These are phyloP conservation scores for Patella vulgata DNA, from an alignment of 1,140 invertebrate genomes.

Conservation along the genomic window DNA sequence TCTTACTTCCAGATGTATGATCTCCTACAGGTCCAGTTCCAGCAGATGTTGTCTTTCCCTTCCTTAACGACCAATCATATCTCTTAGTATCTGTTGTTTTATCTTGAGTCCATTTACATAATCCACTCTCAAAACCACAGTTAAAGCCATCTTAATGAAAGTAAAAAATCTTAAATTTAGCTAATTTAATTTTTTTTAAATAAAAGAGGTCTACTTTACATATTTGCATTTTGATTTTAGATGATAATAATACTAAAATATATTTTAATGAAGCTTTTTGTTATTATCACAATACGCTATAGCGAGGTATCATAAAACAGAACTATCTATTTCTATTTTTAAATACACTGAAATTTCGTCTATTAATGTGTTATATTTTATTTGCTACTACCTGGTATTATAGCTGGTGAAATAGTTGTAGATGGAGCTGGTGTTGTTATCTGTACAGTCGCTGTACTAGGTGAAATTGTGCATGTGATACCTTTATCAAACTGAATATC, in stretches of 20 bases:
- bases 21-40: constrained; percentile 68
- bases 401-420: neutral
- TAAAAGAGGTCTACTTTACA: no score
- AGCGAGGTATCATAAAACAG: no score
- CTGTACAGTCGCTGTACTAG: neutral
- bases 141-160: constrained; percentile 30
- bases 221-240: no score
- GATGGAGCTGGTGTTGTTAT: neutral
- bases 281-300: no score
- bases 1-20: constrained; percentile 31
- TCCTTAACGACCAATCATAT: constrained; percentile 77
- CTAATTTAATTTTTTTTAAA: no score
- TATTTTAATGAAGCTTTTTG: no score
- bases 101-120: constrained; percentile 60
- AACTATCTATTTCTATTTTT: no score
- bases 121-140: constrained; percentile 58
- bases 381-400: constrained; percentile 7
- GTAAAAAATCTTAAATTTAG: no score
- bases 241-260: no score
- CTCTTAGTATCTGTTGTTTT: constrained; percentile 70
- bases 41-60: constrained; percentile 74
- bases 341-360: no score
- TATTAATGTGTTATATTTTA: no score
- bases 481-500: constrained; percentile 60
- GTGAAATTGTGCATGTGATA: constrained; percentile 9